phyloP scores from a whole-genome alignment of 2,113 vertebrate species.

The Scolopax mira region DNA sequence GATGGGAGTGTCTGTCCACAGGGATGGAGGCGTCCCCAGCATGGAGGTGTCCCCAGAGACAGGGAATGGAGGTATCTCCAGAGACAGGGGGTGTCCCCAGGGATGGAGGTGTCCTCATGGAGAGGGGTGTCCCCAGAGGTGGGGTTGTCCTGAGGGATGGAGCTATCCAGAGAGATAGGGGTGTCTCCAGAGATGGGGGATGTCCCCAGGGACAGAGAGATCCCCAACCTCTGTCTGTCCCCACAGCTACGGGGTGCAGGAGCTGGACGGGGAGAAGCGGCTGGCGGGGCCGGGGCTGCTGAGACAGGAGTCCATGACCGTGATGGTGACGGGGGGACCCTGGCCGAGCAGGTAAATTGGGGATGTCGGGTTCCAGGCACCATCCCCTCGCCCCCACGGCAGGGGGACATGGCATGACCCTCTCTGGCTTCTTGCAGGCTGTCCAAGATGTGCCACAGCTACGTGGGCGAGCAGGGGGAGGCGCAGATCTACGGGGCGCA shows the following conservation, averaged over 20 bases:
- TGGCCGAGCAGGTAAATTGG: background rate
- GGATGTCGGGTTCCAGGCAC: accelerated
- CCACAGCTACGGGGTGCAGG: slow-evolving; percentile 32
- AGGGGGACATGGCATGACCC: accelerated
- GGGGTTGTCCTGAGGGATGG: background rate
- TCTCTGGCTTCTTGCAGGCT: background rate
- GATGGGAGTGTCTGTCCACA: background rate
- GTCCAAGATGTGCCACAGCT: slow-evolving; percentile 49
- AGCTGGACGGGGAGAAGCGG: slow-evolving; percentile 20
- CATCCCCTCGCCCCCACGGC: accelerated
- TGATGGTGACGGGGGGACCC: slow-evolving; percentile 19
- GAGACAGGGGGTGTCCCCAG: background rate
- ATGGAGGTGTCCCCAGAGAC: background rate
- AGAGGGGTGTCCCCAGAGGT: background rate
- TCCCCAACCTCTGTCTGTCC: background rate
- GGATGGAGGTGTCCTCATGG: background rate
- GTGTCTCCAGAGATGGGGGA: background rate
- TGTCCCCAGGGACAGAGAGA: accelerated
- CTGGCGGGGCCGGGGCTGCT: slow-evolving; percentile 27
- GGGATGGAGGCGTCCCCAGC: background rate
- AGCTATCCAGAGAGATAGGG: no score
- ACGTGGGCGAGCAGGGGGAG: slow-evolving; percentile 32
- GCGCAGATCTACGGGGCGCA: background rate
- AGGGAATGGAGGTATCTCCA: background rate
- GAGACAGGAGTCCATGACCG: background rate